Conservation (phyloP, 2,888 invertebrate genomes). For the Scelioninae gen. 2 region DNA sequence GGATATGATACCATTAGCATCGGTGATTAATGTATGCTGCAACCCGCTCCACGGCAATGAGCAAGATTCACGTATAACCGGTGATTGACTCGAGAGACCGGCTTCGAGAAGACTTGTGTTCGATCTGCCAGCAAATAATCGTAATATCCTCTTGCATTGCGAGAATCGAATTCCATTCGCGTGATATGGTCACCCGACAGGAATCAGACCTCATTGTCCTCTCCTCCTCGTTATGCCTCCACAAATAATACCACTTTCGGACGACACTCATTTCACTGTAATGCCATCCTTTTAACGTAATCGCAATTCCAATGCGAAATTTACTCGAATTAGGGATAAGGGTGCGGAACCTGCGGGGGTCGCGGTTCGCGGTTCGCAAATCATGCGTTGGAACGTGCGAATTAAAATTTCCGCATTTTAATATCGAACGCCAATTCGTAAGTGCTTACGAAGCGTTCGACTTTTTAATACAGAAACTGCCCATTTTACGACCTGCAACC, state of each 20-base stretch:
- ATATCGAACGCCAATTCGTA: too few species aligned
- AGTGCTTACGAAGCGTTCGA: too few species aligned
- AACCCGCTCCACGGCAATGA: constrained; percentile 68
- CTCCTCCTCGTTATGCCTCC: constrained; percentile 33
- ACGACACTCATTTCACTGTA: constrained; percentile 26
- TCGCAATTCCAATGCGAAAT: constrained; percentile 20
- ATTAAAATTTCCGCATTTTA: neutral
- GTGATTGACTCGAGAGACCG: constrained; percentile 70
- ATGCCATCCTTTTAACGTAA: constrained; percentile 34
- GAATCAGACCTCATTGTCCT: constrained; percentile 52
- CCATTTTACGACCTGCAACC: too few species aligned
- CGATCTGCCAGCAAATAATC: constrained; percentile 60
- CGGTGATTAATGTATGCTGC: constrained; percentile 74
- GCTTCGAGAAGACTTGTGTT: constrained; percentile 60
- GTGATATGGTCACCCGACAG: constrained; percentile 53
- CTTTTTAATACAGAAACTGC: too few species aligned
- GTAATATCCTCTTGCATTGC: constrained; percentile 55
- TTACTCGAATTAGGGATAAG: constrained; percentile 36
- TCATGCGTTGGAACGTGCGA: neutral
- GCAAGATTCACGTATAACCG: constrained; percentile 67
- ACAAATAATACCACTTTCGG: constrained; percentile 50
- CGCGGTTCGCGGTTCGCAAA: constrained; percentile 1
- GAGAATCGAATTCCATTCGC: constrained; percentile 57
- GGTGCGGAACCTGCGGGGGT: constrained; percentile 3
- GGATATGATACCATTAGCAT: constrained; percentile 74